Evolutionary conservation across 37 sponge, comb jelly and placozoan genomes (phyloP), one percentile per base, ranked within the genome.

Genomic region (Aphrocallistes beatrix): DNA sequence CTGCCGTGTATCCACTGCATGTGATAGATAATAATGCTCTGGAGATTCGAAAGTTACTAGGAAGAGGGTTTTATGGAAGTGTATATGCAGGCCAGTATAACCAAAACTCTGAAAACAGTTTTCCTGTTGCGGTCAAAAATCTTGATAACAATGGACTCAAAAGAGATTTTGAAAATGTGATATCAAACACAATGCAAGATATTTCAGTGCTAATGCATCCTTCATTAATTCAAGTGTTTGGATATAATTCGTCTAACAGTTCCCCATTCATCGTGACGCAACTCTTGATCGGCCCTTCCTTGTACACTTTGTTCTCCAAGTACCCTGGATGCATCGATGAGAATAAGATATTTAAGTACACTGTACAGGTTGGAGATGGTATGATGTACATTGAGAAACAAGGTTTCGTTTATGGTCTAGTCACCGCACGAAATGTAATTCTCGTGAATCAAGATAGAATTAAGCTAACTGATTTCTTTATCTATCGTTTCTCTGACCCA

Each of bases 61-160:
- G 75, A 30, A 60, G 3, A 13, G 75, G 75, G 8, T 60, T 60
- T 13, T 28, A 60, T 30, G 34, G 75, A 25, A 25, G n/a, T 60
- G 75, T 60, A 30, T 60, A 60, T 60, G 8, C 75, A 6, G 34
- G 34, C 21, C 3, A 25, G 10, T 60, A 60, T 13, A 60, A 6
- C 8, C 21, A 60, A 25, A 60, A 60, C 6, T 21, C n/a, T 3
- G 75, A 30, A 28, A 30, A 60, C 6, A 30, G 3, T 25, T 60
- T 60, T 13, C 75, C 75, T 60, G 75, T 60, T 60, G 75, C 75
- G n/a, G 75, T 60, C 34, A 60, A 60, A 60, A 60, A 19, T 13
- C n/a, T 60, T 28, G 10, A 60, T 13, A 30, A 60, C 10, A 28
- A 6, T 6, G 34, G 75, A 32, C 34, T 60, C 32, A 60, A 60